Percentiles rank a stretch among this genome's conserved stretches.
These are phyloP conservation scores for Araneus ventricosus DNA, from an alignment of 1,140 invertebrate genomes.

Conservation along the genomic window DNA sequence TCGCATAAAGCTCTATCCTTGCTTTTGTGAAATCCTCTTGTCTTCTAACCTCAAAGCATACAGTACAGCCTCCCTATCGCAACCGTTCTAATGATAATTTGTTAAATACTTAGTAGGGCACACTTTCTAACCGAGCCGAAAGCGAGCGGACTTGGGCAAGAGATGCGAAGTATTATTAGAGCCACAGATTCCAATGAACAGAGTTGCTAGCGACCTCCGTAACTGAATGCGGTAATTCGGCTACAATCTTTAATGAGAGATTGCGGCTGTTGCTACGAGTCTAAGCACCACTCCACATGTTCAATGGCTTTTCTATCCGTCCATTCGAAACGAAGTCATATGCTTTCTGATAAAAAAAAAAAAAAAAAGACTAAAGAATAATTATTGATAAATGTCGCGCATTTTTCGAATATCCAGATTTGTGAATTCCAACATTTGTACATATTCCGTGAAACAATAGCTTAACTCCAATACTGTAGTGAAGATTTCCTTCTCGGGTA, in stretches of 20 bases:
- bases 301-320: neutral
- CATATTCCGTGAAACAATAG: too few species aligned
- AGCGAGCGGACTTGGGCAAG: neutral
- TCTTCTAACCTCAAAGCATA: neutral
- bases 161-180: neutral
- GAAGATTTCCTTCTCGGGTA: too few species aligned
- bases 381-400: too few species aligned
- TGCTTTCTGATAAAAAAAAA: too few species aligned
- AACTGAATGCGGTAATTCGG: neutral
- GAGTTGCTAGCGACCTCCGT: neutral
- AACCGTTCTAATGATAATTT: neutral
- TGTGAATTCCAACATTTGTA: too few species aligned
- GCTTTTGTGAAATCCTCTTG: neutral
- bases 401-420: too few species aligned
- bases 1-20: neutral
- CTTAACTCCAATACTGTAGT: too few species aligned
- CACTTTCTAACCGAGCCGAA: neutral
- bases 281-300: neutral
- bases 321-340: neutral
- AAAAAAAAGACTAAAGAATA: neutral
- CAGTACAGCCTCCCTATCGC: neutral
- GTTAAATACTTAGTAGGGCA: neutral
- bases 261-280: constrained; percentile 4
- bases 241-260: constrained; percentile 1
- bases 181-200: neutral